Conservation (phyloP, 2,797 vertebrate genomes). For the Periophthalmus magnuspinnatus region DNA sequence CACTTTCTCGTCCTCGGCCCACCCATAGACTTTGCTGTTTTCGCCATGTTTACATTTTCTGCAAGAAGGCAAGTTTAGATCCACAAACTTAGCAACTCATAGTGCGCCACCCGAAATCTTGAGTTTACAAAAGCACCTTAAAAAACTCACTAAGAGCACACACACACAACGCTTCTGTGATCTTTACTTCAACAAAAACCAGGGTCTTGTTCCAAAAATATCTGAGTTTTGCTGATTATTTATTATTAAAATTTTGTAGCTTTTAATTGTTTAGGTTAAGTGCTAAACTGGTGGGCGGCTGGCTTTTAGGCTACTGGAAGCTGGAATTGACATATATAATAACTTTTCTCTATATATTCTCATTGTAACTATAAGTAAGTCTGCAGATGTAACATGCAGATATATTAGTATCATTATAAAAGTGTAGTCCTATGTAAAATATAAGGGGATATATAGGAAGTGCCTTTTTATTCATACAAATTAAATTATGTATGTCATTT, state of each 20-base stretch:
- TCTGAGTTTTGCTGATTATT: constrained; percentile 77
- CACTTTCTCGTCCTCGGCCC: constrained; percentile 45
- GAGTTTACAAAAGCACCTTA: constrained; percentile 85
- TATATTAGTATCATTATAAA: constrained; percentile 72
- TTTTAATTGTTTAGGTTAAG: constrained; percentile 59
- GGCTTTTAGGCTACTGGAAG: constrained; percentile 76
- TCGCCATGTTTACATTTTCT: constrained; percentile 84
- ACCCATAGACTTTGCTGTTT: constrained; percentile 72
- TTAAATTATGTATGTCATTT: constrained; percentile 81
- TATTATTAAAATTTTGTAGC: constrained; percentile 80
- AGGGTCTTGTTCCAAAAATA: constrained; percentile 81
- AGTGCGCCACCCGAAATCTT: constrained; percentile 49
- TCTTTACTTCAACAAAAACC: constrained; percentile 77
- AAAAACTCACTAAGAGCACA: constrained; percentile 76
- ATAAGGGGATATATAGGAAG: constrained; percentile 77
- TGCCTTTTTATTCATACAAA: constrained; percentile 75
- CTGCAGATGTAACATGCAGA: constrained; percentile 65
- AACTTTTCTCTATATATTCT: constrained; percentile 64
- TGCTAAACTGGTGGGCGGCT: constrained; percentile 77
- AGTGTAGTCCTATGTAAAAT: constrained; percentile 77
- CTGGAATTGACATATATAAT: constrained; percentile 83
- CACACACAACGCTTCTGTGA: constrained; percentile 67
- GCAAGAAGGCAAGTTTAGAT: constrained; percentile 75
- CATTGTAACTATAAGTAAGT: constrained; percentile 55
- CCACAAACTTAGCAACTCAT: constrained; percentile 72